Conservation (phyloP, 2,888 invertebrate species). For the Drosophila paranaensis region DNA sequence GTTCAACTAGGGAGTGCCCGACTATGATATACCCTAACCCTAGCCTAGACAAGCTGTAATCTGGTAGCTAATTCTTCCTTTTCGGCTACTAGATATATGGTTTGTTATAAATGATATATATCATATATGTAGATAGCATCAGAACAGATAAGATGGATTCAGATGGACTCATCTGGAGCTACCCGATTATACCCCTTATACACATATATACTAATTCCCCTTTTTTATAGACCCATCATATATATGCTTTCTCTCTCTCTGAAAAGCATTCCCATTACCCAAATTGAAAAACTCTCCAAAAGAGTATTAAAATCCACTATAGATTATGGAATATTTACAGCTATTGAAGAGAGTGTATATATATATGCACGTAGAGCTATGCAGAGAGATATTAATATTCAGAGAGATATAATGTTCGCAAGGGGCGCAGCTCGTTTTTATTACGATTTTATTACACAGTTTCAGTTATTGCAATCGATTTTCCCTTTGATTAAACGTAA, state of each 20-base stretch:
- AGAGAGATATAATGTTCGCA: constrained; percentile 26
- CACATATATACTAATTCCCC: neutral
- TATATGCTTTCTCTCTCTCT: neutral
- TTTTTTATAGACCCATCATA: neutral
- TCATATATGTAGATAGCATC: too few species aligned
- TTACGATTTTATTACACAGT: constrained; percentile 71
- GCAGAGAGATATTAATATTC: constrained; percentile 2
- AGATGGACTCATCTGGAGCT: neutral
- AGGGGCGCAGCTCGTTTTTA: constrained; percentile 41
- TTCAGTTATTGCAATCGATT: constrained; percentile 76
- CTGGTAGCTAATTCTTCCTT: too few species aligned
- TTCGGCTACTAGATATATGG: too few species aligned
- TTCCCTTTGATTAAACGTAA: constrained; percentile 83
- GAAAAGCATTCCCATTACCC: neutral
- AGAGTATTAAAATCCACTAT: constrained; percentile 26
- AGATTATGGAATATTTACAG: constrained; percentile 47
- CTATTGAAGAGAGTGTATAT: constrained; percentile 27
- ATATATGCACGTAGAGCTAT: constrained; percentile 7
- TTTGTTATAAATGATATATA: too few species aligned
- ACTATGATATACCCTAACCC: neutral
- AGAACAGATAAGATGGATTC: neutral
- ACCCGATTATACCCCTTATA: neutral
- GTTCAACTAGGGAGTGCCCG: neutral
- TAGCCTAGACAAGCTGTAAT: neutral
- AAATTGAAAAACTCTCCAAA: neutral